Conservation (phyloP, 92 coral and sea anemone genomes). For the Anthopleura xanthogrammica region DNA sequence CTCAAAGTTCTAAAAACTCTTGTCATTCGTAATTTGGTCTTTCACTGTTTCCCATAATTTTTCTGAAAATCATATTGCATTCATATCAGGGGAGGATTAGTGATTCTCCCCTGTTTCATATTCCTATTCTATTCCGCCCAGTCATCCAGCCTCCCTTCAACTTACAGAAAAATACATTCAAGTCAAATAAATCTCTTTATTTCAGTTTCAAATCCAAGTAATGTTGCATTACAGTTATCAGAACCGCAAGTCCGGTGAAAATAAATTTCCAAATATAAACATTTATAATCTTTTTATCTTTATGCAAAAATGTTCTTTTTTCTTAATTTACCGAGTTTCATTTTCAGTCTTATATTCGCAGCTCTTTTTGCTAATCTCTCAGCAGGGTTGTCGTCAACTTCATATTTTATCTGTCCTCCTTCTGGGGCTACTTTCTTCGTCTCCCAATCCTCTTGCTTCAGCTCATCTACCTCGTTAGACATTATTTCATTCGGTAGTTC, state of each 20-base stretch:
- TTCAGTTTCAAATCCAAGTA: not conserved
- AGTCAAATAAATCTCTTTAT: not conserved
- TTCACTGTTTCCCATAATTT: too few relatives aligned
- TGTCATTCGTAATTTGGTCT: too few relatives aligned
- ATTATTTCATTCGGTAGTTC: not conserved
- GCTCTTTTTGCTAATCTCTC: not conserved
- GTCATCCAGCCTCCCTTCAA: too few relatives aligned
- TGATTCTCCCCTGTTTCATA: too few relatives aligned
- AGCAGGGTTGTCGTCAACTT: slow-evolving; percentile 13
- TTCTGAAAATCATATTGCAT: too few relatives aligned
- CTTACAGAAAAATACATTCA: not conserved
- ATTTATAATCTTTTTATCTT: not conserved
- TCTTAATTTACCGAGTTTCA: not conserved
- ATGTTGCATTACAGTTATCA: not conserved
- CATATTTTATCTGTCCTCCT: slow-evolving; percentile 19
- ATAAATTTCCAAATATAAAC: not conserved
- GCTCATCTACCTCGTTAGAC: not conserved
- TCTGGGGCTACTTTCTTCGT: not conserved
- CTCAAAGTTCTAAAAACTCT: too few relatives aligned
- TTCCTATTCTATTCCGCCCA: too few relatives aligned
- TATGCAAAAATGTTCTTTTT: not conserved
- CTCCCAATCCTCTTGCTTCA: not conserved
- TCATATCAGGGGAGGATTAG: too few relatives aligned
- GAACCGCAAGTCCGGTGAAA: not conserved
- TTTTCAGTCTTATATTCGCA: not conserved